These are phyloP conservation scores for Pterobdella sp. DNA, from an alignment of 2,888 invertebrate genomes.

Conservation along the genomic window DNA sequence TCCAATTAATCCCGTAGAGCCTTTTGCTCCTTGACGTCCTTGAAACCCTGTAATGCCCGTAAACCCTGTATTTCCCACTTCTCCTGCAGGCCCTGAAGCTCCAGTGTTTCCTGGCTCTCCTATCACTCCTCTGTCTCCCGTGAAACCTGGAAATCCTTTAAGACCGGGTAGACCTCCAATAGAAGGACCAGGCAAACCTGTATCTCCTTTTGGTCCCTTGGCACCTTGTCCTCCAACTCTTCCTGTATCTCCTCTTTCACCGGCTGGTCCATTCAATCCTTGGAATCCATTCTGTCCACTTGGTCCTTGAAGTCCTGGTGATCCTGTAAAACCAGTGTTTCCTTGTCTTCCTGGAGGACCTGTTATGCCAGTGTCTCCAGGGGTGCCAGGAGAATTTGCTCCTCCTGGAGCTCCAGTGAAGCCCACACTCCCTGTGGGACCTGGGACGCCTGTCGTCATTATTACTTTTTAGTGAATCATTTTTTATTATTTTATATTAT, in stretches of 20 bases:
- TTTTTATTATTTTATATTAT: too few species aligned
- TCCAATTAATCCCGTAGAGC: background rate
- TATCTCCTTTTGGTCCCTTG: slow-evolving; percentile 22
- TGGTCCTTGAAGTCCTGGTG: slow-evolving; percentile 30
- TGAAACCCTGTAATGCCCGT: slow-evolving; percentile 3
- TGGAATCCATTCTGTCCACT: slow-evolving; percentile 22
- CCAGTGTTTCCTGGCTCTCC: slow-evolving; percentile 11
- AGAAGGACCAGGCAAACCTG: slow-evolving; percentile 13
- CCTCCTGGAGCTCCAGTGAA: slow-evolving; percentile 31
- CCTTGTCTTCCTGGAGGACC: slow-evolving; percentile 33
- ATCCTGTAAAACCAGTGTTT: slow-evolving; percentile 30
- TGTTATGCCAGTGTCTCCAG: slow-evolving; percentile 31
- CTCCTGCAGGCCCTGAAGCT: slow-evolving; percentile 6
- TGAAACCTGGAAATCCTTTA: background rate
- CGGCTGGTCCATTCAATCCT: slow-evolving; percentile 31
- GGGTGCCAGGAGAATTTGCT: slow-evolving; percentile 27
- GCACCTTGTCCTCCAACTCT: background rate
- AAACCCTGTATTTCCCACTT: background rate
- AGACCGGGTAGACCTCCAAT: slow-evolving; percentile 7
- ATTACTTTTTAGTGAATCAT: background rate
- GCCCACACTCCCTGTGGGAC: slow-evolving; percentile 33
- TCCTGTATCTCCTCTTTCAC: slow-evolving; percentile 25
- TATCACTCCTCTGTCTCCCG: background rate
- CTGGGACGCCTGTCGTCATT: slow-evolving; percentile 7
- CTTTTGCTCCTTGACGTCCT: background rate